A percentile compares a stretch with the other conserved stretches of the same genome.
phyloP scores from a whole-genome alignment of 2,797 vertebrate species.

The Eleutherodactylus coqui region DNA sequence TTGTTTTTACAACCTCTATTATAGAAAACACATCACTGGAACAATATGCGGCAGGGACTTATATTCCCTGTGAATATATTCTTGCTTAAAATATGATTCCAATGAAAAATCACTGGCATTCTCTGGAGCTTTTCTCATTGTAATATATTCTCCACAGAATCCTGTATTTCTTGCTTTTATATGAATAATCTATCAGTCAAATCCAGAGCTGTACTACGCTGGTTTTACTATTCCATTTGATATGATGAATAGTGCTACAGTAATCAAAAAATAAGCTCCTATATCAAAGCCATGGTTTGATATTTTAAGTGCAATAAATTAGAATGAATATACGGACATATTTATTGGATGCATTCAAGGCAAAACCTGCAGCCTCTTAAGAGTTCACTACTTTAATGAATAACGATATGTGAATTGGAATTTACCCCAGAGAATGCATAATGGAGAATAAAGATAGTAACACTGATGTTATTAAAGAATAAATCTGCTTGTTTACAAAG shows the following conservation, averaged over 20 bases:
- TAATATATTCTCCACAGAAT: conserved; percentile 55
- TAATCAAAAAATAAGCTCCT: conserved; percentile 62
- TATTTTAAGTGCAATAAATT: conserved; percentile 59
- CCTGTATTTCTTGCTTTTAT: conserved; percentile 48
- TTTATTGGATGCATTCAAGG: conserved; percentile 56
- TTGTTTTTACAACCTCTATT: conserved; percentile 30
- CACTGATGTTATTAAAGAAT: conserved; percentile 44
- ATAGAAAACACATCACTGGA: conserved; percentile 42
- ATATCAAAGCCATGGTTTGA: conserved; percentile 56
- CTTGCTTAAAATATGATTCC: conserved; percentile 53
- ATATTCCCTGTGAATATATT: conserved; percentile 40
- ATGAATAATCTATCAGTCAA: conserved; percentile 62
- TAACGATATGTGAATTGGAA: conserved; percentile 54
- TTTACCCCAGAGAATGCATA: conserved; percentile 38
- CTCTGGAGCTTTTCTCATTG: conserved; percentile 49
- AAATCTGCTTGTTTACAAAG: conserved; percentile 41
- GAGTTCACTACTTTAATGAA: conserved; percentile 48
- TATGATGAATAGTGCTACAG: conserved; percentile 48
- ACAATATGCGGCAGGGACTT: conserved; percentile 42
- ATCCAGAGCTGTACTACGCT: conserved; percentile 39
- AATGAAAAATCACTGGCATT: conserved; percentile 55
- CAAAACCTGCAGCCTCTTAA: conserved; percentile 44
- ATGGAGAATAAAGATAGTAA: conserved; percentile 36
- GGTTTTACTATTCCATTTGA: conserved; percentile 59
- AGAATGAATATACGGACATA: conserved; percentile 43